Base-by-base conservation (phyloP, 2,888 invertebrate genomes). In the Ariolimax columbianus region DNA sequence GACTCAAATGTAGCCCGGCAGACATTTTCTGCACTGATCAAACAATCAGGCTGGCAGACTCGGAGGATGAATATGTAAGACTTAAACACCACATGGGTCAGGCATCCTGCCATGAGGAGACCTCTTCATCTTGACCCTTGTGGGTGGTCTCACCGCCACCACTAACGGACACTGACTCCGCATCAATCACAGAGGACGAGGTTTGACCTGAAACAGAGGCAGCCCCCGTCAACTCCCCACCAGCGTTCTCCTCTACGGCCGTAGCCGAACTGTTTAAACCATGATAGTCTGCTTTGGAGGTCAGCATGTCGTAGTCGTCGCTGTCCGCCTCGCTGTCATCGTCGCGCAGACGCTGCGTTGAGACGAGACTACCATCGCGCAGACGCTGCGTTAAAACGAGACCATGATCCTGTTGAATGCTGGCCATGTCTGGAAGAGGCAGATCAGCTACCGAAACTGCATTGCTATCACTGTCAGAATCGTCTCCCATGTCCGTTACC, bases 401-500 rank as follows among this genome's bases (percentile, higher is more conserved):
- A n/a, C 43, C 75, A 33, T 59, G 70, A 9, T 9, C 36, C 11
- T 11, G 82, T 38, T 26, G 38, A 30, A 78, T 55, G 63, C 55
- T 78, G 51, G 33, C 59, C 19, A 55, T 36, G 38, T 84, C 84
- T 0, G 80, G 84, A 1, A 84, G 75, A 6, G 84, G 80, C 75
- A 84, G 38, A 30, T 80, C 84, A 11, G 73, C 75, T 73, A 84
- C 80, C 0, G 84, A 84, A 38, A 84, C 80, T 36, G 73, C 75
- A 26, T 79, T 80, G 40, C 66, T 80, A n/a, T n/a, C n/a, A n/a
- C n/a, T n/a, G n/a, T 84, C 84, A 43, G 80, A 70, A 63, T 84
- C 79, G 19, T 84, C 84, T 6, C 40, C 66, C 72, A 38, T 7
- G 17, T 40, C 72, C n/a, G 47, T 47, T 3, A 26, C n/a, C n/a